Evolutionary conservation across 2,797 vertebrate genomes (phyloP), one percentile per base, ranked within the genome.

Genomic region (Coendou prehensilis): DNA sequence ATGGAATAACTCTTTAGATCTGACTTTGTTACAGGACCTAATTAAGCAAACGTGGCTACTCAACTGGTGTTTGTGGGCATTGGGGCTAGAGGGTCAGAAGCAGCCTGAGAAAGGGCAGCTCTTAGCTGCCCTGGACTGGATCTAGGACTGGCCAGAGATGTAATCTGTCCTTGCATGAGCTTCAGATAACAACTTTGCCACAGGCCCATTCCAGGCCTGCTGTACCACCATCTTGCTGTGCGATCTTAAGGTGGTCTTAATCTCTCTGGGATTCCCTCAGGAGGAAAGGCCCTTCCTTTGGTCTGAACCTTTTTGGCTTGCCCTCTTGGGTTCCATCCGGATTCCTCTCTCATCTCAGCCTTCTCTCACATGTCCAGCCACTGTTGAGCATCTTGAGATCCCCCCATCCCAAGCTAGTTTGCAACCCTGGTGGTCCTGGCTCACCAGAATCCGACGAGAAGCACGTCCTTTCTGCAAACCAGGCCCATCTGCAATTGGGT

Each of bases 1-100:
- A 97, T 96, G 97, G 75, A 97, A 95, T 97, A 78, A 89, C 96
- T 96, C 96, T 97, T 95, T 94, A 98, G 93, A 92, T 92, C 86
- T 86, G 87, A 95, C 96, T 97, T 97, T 71, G 96, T 97, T 95
- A 95, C 91, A 86, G 85, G 75, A n/a, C 88, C 93, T 97, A 94
- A 95, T 96, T 96, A 95, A 96, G 67, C 45, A 69, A 95, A 84
- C 37, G 50, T 73, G 73, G 90, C 64, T 79, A 57, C 64, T 17
- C 10, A 64, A 45, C 89, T 54, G 71, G 83, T 37, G 63, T 92
- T 80, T 73, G 54, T 54, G 4, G n/a, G 87, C 23, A 26, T 57
- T 82, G 3, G 88, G 87, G 57, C 93, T 84, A 37, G 30, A 94
- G 95, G 92, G 96, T 94, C 84, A 87, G 7, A 57, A 61, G 79